Evolutionary conservation across 2,888 invertebrate species (phyloP), one percentile per base, ranked within the genome.

Genomic region (Platycheirus rosarum): DNA sequence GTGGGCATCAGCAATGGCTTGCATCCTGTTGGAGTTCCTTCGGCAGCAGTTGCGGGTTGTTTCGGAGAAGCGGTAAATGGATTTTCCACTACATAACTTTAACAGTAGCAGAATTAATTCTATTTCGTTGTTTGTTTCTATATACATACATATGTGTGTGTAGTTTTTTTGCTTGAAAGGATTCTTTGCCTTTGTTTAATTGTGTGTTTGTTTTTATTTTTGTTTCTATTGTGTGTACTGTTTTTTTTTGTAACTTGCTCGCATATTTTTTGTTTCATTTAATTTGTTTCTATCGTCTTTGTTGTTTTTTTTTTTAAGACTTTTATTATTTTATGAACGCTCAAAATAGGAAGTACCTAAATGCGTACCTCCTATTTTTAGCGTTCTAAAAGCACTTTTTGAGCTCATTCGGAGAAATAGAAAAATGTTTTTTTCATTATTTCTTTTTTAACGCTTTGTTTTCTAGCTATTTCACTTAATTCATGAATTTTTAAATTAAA

Each of bases 11-110:
- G 65, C 85, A 86, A 74, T 82, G 87, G 69, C 49, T 48, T 63
- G 75, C 84, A 65, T 77, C 73, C 70, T 69, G 75, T 84, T 49
- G 82, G 70, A 46, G 63, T 66, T 49, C 57, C 70, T 76, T 70
- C 80, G 35, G 57, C 70, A 46, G 65, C 60, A 46, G 76, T 65
- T 84, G 84, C 63, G 85, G 73, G 57, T 74, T 85, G 85, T 86
- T 89, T 88, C 86, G 87, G 87, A 87, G 89, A 89, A 86, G 86
- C 88, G 89, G 89, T 89, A 88, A 89, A 88, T 89, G 86, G 85
- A 86, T 84, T 85, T 84, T 85, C 70, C 76, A 76, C 70, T 76
- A 66, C 65, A 77, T 76, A 75, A 69, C 71, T 78, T 73, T 68
- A 63, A 65, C 57, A 74, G 53, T 40, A 62, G 42, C 23, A 23